Percentiles rank a stretch among this genome's conserved stretches.
These are phyloP conservation scores for Lepidonotus clava DNA, from an alignment of 2,888 invertebrate genomes.

Conservation along the genomic window DNA sequence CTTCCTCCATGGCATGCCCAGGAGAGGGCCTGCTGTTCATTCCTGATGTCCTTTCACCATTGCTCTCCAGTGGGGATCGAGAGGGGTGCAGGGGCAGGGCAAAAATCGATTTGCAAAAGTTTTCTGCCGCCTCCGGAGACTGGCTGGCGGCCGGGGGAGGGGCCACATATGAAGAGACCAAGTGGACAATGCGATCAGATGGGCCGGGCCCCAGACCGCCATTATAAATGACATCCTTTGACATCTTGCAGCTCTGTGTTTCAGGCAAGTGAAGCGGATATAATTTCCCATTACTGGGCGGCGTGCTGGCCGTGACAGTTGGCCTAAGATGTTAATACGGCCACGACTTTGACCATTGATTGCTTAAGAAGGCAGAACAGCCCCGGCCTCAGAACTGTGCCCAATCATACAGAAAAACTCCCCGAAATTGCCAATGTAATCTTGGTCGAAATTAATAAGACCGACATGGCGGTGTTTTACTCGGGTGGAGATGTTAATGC, in stretches of 20 bases:
- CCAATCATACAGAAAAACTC: conserved; percentile 33
- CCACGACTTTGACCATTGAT: conserved; percentile 51
- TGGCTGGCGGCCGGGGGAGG: not conserved
- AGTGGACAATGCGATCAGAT: conserved; percentile 47
- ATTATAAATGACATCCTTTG: conserved; percentile 53
- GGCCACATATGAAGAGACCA: conserved; percentile 10
- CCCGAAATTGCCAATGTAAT: conserved; percentile 53
- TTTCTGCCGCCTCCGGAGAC: conserved; percentile 12
- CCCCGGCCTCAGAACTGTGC: conserved; percentile 23
- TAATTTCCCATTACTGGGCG: conserved; percentile 51
- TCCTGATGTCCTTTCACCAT: conserved; percentile 34
- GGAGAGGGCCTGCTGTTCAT: conserved; percentile 8
- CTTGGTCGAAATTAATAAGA: conserved; percentile 48
- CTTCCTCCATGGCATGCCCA: not conserved
- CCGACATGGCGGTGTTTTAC: conserved; percentile 51
- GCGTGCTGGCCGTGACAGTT: conserved; percentile 36
- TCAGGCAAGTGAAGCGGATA: conserved; percentile 49
- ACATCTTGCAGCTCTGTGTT: conserved; percentile 52
- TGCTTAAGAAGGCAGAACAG: conserved; percentile 42
- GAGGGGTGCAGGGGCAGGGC: not conserved
- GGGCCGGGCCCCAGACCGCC: conserved; percentile 13
- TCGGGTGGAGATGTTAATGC: conserved; percentile 39
- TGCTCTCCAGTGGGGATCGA: conserved; percentile 24
- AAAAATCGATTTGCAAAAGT: conserved; percentile 39
- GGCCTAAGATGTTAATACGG: conserved; percentile 49